Evolutionary conservation across 2,113 vertebrate species (phyloP), one percentile per base, ranked within the genome.

Genomic region (Clupea harengus): DNA sequence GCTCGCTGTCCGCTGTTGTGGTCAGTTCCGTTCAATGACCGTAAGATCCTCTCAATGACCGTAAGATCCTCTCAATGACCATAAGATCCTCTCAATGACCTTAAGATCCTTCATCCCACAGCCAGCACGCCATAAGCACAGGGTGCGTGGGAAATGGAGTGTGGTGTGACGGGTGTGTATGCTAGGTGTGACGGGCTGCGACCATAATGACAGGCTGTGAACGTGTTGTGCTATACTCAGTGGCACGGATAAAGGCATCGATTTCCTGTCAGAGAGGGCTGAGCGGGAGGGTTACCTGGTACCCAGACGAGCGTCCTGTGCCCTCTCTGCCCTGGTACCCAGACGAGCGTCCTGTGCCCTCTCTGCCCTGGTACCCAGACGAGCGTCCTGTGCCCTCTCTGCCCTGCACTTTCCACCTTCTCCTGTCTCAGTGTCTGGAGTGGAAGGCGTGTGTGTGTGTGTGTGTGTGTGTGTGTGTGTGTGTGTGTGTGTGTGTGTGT

Each of bases 391-490:
- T 39, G 28, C 25, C 67, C 67, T 39, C 64, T 72, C 13, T 25
- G 64, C 10, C 25, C 64, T 13, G 15, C 64, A 10, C 54, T 52
- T 10, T 52, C 50, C 50, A 52, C 50, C 39, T 2, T 39, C 39
- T 39, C 39, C 2, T 39, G 39, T 39, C 39, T 39, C 2, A 2
- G 39, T 39, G 39, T 39, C 39, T 39, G 39, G 2, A 39, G 39
- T 49, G 47, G 2, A 6, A 47, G 22, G 60, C 45, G 81, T 75
- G 28, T 81, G 46, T 81, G 75, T 81, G 32, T 54, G 47, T 81
- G 72, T 54, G 49, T 81, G 84, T 80, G 84, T 54, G n/a, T 54
- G 46, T 52, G 22, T 50, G 46, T 39, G 67, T 49, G 83, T 39
- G 45, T 50, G 45, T 49, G 46, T 47, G n/a, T 17, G 7, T 52